Percentiles rank a stretch among this genome's conserved stretches.
These are phyloP conservation scores for Papilio gigon DNA, from an alignment of 2,888 invertebrate species.

Conservation along the genomic window DNA sequence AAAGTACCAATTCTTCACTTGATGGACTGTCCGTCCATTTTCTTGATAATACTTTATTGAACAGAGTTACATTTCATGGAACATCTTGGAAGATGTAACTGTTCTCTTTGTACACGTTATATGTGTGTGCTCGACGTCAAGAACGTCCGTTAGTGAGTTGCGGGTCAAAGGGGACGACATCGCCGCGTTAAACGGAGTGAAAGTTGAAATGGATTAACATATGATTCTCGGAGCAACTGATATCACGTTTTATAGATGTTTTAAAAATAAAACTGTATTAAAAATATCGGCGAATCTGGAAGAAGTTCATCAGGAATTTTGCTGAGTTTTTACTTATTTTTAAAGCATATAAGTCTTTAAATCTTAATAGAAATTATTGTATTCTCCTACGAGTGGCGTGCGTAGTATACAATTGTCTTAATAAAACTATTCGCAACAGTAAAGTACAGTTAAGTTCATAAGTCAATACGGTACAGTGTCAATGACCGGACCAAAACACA, in stretches of 20 bases:
- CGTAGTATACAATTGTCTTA: not conserved
- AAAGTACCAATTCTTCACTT: too few species aligned
- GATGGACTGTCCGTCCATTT: too few species aligned
- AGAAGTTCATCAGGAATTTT: too few species aligned
- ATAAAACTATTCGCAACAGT: conserved; percentile 14
- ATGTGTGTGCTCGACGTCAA: conserved; percentile 44
- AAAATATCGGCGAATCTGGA: too few species aligned
- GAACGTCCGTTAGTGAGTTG: conserved; percentile 62
- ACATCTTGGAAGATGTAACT: too few species aligned
- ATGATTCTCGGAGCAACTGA: not conserved
- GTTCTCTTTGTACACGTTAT: too few species aligned
- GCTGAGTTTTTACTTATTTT: too few species aligned
- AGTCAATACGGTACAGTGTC: conserved; percentile 29
- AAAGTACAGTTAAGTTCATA: conserved; percentile 39
- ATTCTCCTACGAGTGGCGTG: not conserved
- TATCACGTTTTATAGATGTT: not conserved
- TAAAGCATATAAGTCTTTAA: too few species aligned
- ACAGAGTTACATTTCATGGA: too few species aligned
- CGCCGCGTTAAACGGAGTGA: conserved; percentile 50
- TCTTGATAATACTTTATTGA: too few species aligned
- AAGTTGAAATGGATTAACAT: conserved; percentile 37
- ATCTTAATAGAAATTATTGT: too few species aligned
- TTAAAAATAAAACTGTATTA: not conserved
- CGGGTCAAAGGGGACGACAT: conserved; percentile 63
- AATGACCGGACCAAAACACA: conserved; percentile 40